Percentiles rank a stretch among this genome's conserved stretches.
Evolutionary conservation across 2,888 invertebrate species (phyloP).

Genomic region (Chirona hameri): DNA sequence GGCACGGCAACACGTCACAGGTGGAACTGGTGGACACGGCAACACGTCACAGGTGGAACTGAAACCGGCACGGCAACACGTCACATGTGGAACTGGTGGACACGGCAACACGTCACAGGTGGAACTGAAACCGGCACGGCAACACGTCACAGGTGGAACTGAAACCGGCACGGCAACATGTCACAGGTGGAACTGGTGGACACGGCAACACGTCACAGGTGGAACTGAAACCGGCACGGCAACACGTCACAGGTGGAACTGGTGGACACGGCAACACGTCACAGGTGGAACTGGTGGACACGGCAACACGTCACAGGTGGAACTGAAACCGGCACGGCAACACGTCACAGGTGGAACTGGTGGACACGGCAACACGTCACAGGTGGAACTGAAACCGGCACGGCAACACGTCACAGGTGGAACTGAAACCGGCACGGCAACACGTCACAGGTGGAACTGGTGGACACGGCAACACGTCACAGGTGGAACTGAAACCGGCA

Average conservation of each 20-base stretch:
- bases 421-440: not conserved
- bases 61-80: too few relatives aligned
- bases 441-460: not conserved
- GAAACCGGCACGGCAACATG: too few relatives aligned
- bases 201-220: not conserved
- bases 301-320: not conserved
- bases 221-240: not conserved
- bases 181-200: too few relatives aligned
- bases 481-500: not conserved
- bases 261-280: not conserved
- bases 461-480: not conserved
- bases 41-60: too few relatives aligned
- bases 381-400: not conserved
- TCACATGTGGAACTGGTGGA: too few relatives aligned
- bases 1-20: not conserved
- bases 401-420: not conserved
- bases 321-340: not conserved
- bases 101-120: too few relatives aligned
- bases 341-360: not conserved
- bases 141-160: too few relatives aligned
- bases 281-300: not conserved
- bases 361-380: not conserved
- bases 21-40: too few relatives aligned
- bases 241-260: not conserved
- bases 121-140: too few relatives aligned